These are phyloP conservation scores for Drosophila maculinotata DNA, from an alignment of 2,888 invertebrate species.

Conservation along the genomic window DNA sequence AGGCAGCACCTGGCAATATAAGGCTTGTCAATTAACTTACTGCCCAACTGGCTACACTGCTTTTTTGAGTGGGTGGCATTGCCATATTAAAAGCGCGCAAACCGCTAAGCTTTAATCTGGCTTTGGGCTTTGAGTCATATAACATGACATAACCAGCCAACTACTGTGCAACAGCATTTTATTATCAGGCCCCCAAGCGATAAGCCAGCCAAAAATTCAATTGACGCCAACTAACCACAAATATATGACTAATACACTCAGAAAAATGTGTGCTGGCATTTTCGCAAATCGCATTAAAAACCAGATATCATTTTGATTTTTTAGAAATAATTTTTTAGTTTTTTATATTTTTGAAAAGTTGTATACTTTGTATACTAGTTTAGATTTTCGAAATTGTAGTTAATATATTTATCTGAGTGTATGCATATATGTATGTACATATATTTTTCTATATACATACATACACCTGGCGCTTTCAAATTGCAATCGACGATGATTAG, in stretches of 20 bases:
- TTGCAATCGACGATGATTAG: constrained; percentile 42
- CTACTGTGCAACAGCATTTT: constrained; percentile 14
- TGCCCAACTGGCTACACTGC: constrained; percentile 2
- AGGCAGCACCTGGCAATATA: constrained; percentile 22
- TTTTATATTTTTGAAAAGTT: too few relatives aligned
- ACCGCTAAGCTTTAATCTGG: constrained; percentile 33
- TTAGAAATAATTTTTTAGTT: too few relatives aligned
- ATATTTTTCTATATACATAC: background rate
- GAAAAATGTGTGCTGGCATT: too few relatives aligned
- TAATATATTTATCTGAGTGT: background rate
- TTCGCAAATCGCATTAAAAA: too few relatives aligned
- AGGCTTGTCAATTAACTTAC: constrained; percentile 34
- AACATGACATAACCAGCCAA: constrained; percentile 44
- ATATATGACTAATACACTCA: too few relatives aligned
- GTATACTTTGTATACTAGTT: too few relatives aligned
- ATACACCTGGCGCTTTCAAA: constrained; percentile 10
- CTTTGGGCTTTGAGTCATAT: constrained; percentile 39
- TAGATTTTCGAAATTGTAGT: too few relatives aligned
- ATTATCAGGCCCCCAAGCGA: constrained; percentile 41
- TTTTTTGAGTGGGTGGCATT: constrained; percentile 30
- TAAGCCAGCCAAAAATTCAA: constrained; percentile 42
- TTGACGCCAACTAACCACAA: constrained; percentile 6
- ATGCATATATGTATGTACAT: background rate
- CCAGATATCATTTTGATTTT: too few relatives aligned
- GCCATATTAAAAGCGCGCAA: constrained; percentile 29